A percentile compares a stretch with the other conserved stretches of the same genome.
These are phyloP conservation scores for Lithodes maja DNA, from an alignment of 2,888 invertebrate species.

Conservation along the genomic window DNA sequence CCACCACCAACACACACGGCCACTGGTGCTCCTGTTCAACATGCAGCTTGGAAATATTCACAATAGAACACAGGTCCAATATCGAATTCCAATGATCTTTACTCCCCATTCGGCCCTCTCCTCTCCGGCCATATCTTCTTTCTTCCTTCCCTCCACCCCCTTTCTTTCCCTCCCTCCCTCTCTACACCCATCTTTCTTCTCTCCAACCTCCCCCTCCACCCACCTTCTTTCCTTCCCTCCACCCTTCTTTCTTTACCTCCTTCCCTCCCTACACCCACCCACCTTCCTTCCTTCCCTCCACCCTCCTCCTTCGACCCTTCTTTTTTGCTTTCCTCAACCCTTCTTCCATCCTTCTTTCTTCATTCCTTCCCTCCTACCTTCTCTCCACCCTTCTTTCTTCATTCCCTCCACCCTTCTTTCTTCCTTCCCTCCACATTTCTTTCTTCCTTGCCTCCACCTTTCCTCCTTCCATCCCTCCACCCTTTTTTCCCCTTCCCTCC, in stretches of 20 bases:
- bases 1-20: not conserved
- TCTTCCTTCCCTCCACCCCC: not conserved
- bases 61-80: conserved; percentile 1
- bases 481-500: not conserved
- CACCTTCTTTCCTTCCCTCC: not conserved
- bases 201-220: not conserved
- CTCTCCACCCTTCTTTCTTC: not conserved
- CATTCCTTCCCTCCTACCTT: not conserved
- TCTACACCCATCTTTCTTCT: not conserved
- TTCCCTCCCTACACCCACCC: not conserved
- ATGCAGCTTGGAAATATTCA: conserved; percentile 1
- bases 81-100: conserved; percentile 1
- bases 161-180: not conserved
- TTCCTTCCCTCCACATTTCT: not conserved
- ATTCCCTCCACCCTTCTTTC: not conserved
- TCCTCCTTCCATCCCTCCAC: not conserved
- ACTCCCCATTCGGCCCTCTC: not conserved
- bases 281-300: not conserved
- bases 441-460: not conserved
- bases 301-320: not conserved
- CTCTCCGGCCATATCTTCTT: not conserved
- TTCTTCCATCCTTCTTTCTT: not conserved
- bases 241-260: not conserved
- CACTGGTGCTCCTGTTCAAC: not conserved
- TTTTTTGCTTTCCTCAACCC: not conserved